Base-by-base conservation (phyloP, 2,888 invertebrate species). In the Proisotoma minuta region DNA sequence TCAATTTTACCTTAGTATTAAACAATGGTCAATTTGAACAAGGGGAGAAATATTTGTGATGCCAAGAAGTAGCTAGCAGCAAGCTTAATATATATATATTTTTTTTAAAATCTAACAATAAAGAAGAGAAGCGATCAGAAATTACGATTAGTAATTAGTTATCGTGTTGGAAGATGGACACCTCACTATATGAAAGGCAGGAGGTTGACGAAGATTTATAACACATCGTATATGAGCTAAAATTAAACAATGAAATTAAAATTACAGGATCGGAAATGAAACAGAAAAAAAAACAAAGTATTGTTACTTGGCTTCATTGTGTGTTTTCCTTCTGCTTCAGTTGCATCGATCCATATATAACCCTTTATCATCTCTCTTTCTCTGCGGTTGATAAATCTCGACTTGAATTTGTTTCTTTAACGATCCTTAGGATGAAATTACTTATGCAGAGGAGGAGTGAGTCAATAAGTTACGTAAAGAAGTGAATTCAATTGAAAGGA, bases 161-260 rank as follows among this genome's bases (percentile, higher is more conserved):
- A 20, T 43, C 15, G 43, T 20, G 20, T 43, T 43, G 15, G 43
- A 43, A 12, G 10, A 43, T n/a, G n/a, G n/a, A n/a, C n/a, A n/a
- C n/a, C n/a, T n/a, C n/a, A n/a, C n/a, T n/a, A n/a, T n/a, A n/a
- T 18, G 43, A 43, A 43, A 12, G 43, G 20, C 43, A 43, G 43
- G 15, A 43, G 49, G 28, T 60, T 60, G 60, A 60, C 60, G 48
- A 60, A 60, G 60, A 60, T 60, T 60, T 60, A 60, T 54, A 24
- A 39, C 34, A 34, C 20, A 22, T 52, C 18, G 24, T 27, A 29
- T 53, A 58, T 54, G 59, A 60, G 34, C 59, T 57, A 58, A 71
- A 71, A 67, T 57, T 60, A 71, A 69, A 71, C 69, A 71, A 71
- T 71, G 66, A 62, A 65, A 60, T 61, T 62, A 62, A 65, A 67